Percentiles rank a stretch among this genome's conserved stretches.
Evolutionary conservation across 2,888 invertebrate species (phyloP).

Genomic region (Agrotis ipsilon): DNA sequence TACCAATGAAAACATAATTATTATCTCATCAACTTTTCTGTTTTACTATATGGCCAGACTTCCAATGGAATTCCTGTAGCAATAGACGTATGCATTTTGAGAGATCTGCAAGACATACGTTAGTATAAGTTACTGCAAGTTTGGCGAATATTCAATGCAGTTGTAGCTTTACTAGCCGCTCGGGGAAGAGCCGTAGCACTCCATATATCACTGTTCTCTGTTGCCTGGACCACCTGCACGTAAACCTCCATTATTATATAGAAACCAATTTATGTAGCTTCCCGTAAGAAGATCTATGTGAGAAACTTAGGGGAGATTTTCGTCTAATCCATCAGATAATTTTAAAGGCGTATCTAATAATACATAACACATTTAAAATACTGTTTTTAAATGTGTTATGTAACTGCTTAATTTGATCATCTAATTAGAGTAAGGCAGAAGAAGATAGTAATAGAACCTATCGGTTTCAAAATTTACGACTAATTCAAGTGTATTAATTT

Average conservation of each 20-base stretch:
- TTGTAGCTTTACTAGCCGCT: not conserved
- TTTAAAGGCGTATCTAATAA: not conserved
- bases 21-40: too few species aligned
- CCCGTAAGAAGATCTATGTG: not conserved
- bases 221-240: conserved; percentile 10
- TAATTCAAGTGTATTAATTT: too few species aligned
- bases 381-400: too few species aligned
- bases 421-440: not conserved
- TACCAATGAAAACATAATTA: not conserved
- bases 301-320: not conserved
- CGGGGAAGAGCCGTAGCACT: conserved; percentile 7
- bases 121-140: conserved; percentile 21
- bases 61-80: not conserved
- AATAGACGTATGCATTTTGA: not conserved
- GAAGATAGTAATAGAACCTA: too few species aligned
- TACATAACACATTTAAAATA: too few species aligned
- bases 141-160: conserved; percentile 22
- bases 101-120: conserved; percentile 11
- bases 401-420: too few species aligned
- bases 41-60: too few species aligned
- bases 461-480: too few species aligned
- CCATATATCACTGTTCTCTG: conserved; percentile 21
- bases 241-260: conserved; percentile 20
- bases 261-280: not conserved
- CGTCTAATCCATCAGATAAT: not conserved